Percentiles rank a stretch among this genome's conserved stretches.
These are phyloP conservation scores for Paratilapia polleni DNA, from an alignment of 2,113 vertebrate species.

Conservation along the genomic window DNA sequence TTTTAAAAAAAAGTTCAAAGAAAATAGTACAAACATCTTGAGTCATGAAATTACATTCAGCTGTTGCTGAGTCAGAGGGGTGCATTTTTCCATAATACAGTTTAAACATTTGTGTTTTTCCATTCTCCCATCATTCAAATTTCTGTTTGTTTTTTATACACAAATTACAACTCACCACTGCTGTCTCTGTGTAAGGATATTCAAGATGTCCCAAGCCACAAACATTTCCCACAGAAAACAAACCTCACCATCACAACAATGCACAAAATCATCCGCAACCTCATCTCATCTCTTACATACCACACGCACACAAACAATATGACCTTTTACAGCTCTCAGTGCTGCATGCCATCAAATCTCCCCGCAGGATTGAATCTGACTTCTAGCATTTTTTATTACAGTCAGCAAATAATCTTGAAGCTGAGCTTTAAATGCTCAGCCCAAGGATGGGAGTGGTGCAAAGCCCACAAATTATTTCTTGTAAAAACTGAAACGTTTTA, in stretches of 20 bases:
- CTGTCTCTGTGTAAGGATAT: neutral
- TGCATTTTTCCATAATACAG: fast-evolving
- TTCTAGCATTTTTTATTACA: conserved; percentile 7
- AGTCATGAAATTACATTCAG: neutral
- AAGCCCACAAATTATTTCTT: neutral
- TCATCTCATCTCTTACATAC: neutral
- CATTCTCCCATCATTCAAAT: neutral
- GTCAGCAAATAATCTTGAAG: neutral
- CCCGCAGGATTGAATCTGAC: neutral
- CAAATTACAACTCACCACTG: neutral
- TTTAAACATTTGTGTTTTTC: neutral
- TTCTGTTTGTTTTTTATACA: neutral
- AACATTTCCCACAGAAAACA: neutral
- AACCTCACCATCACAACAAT: neutral
- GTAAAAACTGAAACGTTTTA: neutral
- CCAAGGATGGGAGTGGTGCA: neutral
- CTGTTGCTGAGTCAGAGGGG: neutral
- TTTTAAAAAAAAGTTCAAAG: neutral
- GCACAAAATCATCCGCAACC: neutral
- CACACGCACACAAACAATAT: neutral
- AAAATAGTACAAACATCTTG: neutral
- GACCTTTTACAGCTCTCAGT: neutral
- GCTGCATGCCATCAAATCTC: neutral
- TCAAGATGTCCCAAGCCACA: neutral
- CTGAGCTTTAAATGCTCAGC: neutral